These are phyloP conservation scores for Drosophila affinis DNA, from an alignment of 2,888 invertebrate species.

Conservation along the genomic window DNA sequence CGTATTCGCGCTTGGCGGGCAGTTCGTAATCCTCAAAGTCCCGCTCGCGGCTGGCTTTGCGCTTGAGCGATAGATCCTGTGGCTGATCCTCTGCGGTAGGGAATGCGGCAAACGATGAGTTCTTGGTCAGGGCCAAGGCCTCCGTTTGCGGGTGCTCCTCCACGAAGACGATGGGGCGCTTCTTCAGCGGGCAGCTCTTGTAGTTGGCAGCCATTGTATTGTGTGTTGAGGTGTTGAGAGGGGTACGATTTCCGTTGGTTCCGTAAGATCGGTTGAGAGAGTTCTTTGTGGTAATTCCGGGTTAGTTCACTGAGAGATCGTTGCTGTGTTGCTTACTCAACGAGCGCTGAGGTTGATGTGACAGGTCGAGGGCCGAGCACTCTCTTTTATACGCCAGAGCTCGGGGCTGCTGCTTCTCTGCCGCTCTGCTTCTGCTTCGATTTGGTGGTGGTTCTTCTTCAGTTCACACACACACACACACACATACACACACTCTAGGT, in stretches of 20 bases:
- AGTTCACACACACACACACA: conserved; percentile 52
- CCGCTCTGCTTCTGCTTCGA: conserved; percentile 39
- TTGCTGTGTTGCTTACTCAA: conserved; percentile 69
- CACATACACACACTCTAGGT: conserved; percentile 23
- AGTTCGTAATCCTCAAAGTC: conserved; percentile 62
- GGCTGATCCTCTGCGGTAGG: conserved; percentile 69
- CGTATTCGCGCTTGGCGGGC: conserved; percentile 78
- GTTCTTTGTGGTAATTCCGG: conserved; percentile 33
- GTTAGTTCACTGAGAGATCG: background rate
- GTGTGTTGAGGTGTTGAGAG: conserved; percentile 1
- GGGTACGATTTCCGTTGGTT: conserved; percentile 6
- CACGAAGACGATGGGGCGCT: conserved; percentile 91
- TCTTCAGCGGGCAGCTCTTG: conserved; percentile 95
- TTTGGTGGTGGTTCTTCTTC: conserved; percentile 74
- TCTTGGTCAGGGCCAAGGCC: conserved; percentile 72
- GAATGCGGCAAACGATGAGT: conserved; percentile 33
- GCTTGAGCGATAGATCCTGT: conserved; percentile 82
- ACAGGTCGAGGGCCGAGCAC: conserved; percentile 79
- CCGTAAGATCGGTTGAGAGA: conserved; percentile 28
- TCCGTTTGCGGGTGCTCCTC: conserved; percentile 84
- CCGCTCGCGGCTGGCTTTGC: conserved; percentile 66
- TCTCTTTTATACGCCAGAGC: conserved; percentile 76
- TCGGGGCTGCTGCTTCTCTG: conserved; percentile 40
- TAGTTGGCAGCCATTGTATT: conserved; percentile 86
- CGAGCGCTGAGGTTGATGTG: conserved; percentile 81